A percentile compares a stretch with the other conserved stretches of the same genome.
Evolutionary conservation across 1,140 invertebrate genomes (phyloP).

Genomic region (Holcopasites calliopsidis): DNA sequence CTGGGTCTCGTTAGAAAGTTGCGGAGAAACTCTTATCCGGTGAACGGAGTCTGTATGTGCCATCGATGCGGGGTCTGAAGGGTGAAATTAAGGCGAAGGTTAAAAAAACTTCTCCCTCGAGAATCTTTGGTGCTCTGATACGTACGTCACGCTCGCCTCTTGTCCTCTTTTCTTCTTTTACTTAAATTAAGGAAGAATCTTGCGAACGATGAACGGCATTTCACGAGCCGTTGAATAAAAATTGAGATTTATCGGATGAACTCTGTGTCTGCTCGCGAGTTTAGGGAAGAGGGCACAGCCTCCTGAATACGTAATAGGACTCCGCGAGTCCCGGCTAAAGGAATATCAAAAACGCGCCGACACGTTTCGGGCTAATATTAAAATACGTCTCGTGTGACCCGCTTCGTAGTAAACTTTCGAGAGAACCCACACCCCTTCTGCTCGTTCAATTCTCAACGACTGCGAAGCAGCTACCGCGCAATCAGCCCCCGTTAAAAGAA

Average conservation of each 20-base stretch:
- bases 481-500: neutral
- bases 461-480: too few relatives aligned
- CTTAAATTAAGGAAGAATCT: slow-evolving; percentile 21
- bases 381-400: neutral
- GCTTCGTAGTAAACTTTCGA: too few relatives aligned
- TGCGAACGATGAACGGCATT: slow-evolving; percentile 17
- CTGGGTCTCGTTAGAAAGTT: neutral
- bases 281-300: neutral
- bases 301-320: slow-evolving; percentile 23
- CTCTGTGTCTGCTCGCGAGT: neutral
- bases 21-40: neutral
- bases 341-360: neutral
- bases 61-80: neutral
- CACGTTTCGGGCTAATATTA: slow-evolving; percentile 7
- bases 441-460: slow-evolving; percentile 1
- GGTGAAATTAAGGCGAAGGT: slow-evolving; percentile 17
- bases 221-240: slow-evolving; percentile 27
- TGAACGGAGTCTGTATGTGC: neutral
- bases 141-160: neutral
- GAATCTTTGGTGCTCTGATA: neutral
- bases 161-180: neutral
- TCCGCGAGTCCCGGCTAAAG: neutral
- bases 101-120: slow-evolving; percentile 1
- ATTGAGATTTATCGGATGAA: slow-evolving; percentile 40
- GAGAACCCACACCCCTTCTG: neutral